These are phyloP conservation scores for Epinephelus awoara DNA, from an alignment of 2,797 vertebrate genomes.

Conservation along the genomic window DNA sequence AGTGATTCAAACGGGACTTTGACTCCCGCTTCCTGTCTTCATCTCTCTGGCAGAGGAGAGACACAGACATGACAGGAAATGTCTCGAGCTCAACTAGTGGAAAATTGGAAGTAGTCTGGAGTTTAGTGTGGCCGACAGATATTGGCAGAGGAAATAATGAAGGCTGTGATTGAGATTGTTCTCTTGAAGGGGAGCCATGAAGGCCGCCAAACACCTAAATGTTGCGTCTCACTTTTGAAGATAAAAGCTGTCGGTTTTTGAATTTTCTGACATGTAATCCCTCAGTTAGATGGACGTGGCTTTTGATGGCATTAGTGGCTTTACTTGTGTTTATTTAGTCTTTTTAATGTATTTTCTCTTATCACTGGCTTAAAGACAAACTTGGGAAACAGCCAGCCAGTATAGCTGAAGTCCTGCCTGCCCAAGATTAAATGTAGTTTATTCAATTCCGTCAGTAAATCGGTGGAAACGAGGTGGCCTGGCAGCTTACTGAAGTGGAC, in stretches of 20 bases:
- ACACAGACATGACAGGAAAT: conserved; percentile 50
- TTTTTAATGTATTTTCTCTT: conserved; percentile 47
- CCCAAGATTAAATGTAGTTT: conserved; percentile 54
- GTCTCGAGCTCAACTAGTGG: conserved; percentile 46
- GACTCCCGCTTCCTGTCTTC: conserved; percentile 41
- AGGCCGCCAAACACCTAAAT: conserved; percentile 43
- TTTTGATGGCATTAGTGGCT: conserved; percentile 42
- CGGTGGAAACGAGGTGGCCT: conserved; percentile 36
- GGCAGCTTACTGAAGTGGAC: conserved; percentile 62
- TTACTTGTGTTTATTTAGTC: conserved; percentile 28
- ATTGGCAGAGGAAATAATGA: conserved; percentile 62
- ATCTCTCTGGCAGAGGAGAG: conserved; percentile 41
- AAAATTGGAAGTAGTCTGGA: conserved; percentile 65
- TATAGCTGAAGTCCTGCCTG: conserved; percentile 35
- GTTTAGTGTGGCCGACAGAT: conserved; percentile 54
- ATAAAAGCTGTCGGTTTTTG: conserved; percentile 29
- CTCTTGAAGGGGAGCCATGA: conserved; percentile 46
- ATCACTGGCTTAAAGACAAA: conserved; percentile 45
- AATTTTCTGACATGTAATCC: conserved; percentile 28
- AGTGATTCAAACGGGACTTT: conserved; percentile 41
- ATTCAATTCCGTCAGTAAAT: conserved; percentile 55
- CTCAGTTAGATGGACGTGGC: conserved; percentile 17
- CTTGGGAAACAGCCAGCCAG: conserved; percentile 37
- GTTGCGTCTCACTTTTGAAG: conserved; percentile 24
- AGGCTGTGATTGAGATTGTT: conserved; percentile 65